phyloP scores from a whole-genome alignment of 2,113 vertebrate species.

The Muntiacus muntjak region DNA sequence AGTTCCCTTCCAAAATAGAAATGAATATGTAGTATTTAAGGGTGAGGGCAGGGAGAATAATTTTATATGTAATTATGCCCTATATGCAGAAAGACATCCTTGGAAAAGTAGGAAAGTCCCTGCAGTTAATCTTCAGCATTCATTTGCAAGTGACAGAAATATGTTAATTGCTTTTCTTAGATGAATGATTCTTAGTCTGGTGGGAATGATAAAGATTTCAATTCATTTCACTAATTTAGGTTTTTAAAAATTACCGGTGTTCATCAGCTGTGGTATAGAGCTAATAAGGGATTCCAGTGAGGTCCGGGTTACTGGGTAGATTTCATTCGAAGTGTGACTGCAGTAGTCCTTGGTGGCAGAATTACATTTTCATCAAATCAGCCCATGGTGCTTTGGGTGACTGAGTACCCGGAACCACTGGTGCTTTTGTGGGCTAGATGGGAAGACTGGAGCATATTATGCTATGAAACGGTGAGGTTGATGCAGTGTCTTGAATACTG shows the following conservation, averaged over 20 bases:
- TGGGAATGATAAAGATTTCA: slow-evolving; percentile 65
- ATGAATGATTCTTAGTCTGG: slow-evolving; percentile 58
- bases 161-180: slow-evolving; percentile 66
- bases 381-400: not conserved
- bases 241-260: slow-evolving; percentile 51
- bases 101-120: slow-evolving; percentile 24
- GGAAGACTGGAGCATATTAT: not conserved
- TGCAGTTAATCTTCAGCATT: slow-evolving; percentile 52
- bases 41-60: not conserved
- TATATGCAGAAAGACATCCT: not conserved
- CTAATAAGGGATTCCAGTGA: slow-evolving; percentile 35
- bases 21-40: slow-evolving; percentile 19
- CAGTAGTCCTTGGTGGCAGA: slow-evolving; percentile 13
- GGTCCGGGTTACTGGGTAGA: not conserved
- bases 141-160: slow-evolving; percentile 68
- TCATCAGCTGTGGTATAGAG: slow-evolving; percentile 46
- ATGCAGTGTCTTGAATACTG: not conserved
- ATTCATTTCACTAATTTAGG: slow-evolving; percentile 51
- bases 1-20: slow-evolving; percentile 28
- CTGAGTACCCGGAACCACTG: not conserved
- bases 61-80: slow-evolving; percentile 14
- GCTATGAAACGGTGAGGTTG: not conserved
- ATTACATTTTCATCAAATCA: slow-evolving; percentile 43
- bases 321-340: slow-evolving; percentile 41
- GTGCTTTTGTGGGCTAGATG: not conserved